Conservation (phyloP, 2,888 invertebrate species). For the Mythimna pallens region DNA sequence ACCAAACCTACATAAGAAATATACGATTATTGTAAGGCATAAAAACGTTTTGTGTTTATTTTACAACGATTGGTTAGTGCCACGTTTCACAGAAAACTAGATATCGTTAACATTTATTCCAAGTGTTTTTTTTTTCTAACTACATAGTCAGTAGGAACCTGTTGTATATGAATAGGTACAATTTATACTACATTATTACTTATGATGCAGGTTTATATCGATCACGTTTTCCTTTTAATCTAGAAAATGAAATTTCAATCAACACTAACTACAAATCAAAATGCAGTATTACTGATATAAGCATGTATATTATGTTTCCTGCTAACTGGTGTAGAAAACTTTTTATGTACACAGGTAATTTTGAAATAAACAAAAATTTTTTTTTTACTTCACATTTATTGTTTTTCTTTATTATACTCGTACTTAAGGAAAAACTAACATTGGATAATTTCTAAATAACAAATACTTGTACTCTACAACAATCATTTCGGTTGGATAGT, state of each 20-base stretch:
- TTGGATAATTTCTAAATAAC: not conserved
- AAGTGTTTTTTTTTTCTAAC: too few species aligned
- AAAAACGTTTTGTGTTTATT: conserved; percentile 27
- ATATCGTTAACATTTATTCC: not conserved
- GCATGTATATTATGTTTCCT: not conserved
- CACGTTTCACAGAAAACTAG: conserved; percentile 25
- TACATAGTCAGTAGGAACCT: not conserved
- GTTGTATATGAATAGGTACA: not conserved
- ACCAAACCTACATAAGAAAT: conserved; percentile 20
- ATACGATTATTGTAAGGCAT: conserved; percentile 10
- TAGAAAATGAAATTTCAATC: conserved; percentile 13
- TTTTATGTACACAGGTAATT: not conserved
- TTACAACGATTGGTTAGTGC: conserved; percentile 9
- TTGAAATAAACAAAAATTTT: too few species aligned
- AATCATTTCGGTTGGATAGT: too few species aligned
- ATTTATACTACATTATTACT: not conserved
- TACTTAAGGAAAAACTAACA: not conserved
- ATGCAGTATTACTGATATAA: not conserved
- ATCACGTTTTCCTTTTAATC: conserved; percentile 33
- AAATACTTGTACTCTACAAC: not conserved
- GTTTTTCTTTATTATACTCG: not conserved
- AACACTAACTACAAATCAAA: not conserved
- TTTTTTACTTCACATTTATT: not conserved
- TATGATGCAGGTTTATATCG: not conserved
- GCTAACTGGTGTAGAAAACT: not conserved